These are phyloP conservation scores for Celastrina argiolus DNA, from an alignment of 2,888 invertebrate species.

Conservation along the genomic window DNA sequence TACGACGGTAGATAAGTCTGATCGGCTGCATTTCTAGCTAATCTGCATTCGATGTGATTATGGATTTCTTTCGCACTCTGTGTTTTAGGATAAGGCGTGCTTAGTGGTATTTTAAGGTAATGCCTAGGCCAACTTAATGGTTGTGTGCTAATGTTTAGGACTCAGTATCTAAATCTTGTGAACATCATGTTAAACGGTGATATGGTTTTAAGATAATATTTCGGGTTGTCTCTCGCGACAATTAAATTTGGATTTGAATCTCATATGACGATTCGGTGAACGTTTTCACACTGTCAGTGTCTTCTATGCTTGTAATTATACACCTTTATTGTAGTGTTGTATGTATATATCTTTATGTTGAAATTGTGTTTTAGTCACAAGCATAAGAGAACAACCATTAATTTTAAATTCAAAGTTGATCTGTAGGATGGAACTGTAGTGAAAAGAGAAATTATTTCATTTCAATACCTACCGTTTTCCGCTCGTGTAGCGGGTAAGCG, in stretches of 20 bases:
- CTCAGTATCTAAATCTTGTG: conserved; percentile 29
- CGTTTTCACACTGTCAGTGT: conserved; percentile 7
- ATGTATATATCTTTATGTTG: conserved; percentile 32
- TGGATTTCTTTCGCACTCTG: conserved; percentile 41
- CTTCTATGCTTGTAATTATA: conserved; percentile 29
- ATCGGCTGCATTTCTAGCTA: conserved; percentile 41
- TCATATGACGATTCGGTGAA: conserved; percentile 36
- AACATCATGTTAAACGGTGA: conserved; percentile 23
- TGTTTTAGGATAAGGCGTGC: conserved; percentile 51
- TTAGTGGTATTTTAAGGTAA: conserved; percentile 52
- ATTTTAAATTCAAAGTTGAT: conserved; percentile 23
- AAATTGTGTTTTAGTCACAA: conserved; percentile 36
- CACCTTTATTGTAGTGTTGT: conserved; percentile 23
- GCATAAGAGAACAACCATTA: conserved; percentile 30
- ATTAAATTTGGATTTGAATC: conserved; percentile 39
- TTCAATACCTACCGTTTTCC: neutral
- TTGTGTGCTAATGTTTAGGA: conserved; percentile 62
- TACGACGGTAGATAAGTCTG: conserved; percentile 41
- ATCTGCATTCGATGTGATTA: conserved; percentile 39
- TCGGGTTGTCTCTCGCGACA: conserved; percentile 35
- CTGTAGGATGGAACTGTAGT: conserved; percentile 9
- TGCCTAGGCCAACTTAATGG: conserved; percentile 61
- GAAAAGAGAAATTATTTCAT: neutral
- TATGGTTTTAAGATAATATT: conserved; percentile 28
- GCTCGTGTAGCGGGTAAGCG: too few relatives aligned